Conservation (phyloP, 2,888 invertebrate genomes). For the Abscondita cerata region DNA sequence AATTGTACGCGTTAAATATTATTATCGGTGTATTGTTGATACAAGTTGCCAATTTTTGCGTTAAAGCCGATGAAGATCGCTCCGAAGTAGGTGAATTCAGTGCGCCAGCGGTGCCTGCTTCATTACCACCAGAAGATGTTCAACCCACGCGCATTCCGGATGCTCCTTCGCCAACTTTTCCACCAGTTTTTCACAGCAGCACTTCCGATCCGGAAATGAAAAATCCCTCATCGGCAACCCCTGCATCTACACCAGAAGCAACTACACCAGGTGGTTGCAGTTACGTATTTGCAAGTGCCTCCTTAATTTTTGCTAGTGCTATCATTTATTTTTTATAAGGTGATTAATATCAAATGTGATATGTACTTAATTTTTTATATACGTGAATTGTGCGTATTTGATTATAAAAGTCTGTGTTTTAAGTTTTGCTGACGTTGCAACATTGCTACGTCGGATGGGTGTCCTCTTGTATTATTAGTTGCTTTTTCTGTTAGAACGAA, state of each 20-base stretch:
- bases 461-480: not conserved
- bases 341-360: not conserved
- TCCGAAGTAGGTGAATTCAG: not conserved
- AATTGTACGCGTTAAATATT: not conserved
- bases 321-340: not conserved
- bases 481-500: not conserved
- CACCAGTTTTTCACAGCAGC: no score
- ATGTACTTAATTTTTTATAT: conserved; percentile 9
- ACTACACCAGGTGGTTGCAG: not conserved
- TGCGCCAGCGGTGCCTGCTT: no score
- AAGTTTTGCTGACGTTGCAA: conserved; percentile 6
- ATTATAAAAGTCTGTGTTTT: not conserved
- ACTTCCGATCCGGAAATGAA: no score
- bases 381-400: conserved; percentile 3
- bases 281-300: not conserved
- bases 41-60: not conserved
- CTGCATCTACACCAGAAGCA: not conserved
- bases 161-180: no score
- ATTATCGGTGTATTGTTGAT: not conserved
- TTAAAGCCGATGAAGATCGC: not conserved
- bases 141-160: no score
- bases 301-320: not conserved
- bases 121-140: no score
- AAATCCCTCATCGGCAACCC: no score
- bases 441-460: conserved; percentile 1